A percentile compares a stretch with the other conserved stretches of the same genome.
These are phyloP conservation scores for Drosophila repletoides DNA, from an alignment of 1,140 invertebrate species.

Conservation along the genomic window DNA sequence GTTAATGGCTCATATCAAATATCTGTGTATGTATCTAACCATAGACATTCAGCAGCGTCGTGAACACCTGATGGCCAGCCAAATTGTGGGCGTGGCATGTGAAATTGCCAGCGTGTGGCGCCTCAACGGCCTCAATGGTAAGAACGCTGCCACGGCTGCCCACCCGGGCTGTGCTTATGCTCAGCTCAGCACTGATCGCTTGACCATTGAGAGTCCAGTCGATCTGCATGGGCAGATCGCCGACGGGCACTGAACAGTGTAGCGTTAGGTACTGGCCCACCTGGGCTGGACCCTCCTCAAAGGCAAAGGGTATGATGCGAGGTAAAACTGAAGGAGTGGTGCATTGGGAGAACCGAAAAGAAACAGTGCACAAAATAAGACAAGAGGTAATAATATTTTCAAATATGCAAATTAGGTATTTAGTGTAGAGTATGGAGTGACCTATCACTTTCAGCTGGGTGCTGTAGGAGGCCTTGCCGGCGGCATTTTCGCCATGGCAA, in stretches of 20 bases:
- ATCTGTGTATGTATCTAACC: conserved; percentile 62
- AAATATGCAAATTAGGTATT: background rate
- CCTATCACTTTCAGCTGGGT: conserved; percentile 83
- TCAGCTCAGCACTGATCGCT: conserved; percentile 73
- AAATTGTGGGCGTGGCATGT: conserved; percentile 87
- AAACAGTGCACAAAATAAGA: conserved; percentile 36
- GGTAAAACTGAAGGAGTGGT: conserved; percentile 85
- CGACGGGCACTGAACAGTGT: conserved; percentile 88
- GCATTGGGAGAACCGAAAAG: conserved; percentile 41
- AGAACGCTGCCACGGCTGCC: conserved; percentile 86
- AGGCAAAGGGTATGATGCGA: conserved; percentile 87
- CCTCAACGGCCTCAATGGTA: conserved; percentile 86
- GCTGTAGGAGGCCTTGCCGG: conserved; percentile 85
- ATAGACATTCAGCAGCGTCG: conserved; percentile 75
- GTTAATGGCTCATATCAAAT: background rate
- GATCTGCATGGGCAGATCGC: conserved; percentile 88
- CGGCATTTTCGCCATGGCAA: conserved; percentile 89
- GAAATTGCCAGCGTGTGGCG: conserved; percentile 86
- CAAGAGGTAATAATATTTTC: conserved; percentile 19
- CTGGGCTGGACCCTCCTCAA: conserved; percentile 79
- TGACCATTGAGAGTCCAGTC: conserved; percentile 89
- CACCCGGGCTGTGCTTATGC: conserved; percentile 85
- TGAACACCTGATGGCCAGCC: conserved; percentile 83
- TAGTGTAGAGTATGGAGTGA: conserved; percentile 10
- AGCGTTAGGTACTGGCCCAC: conserved; percentile 80